These are phyloP conservation scores for Xestia ashworthii DNA, from an alignment of 2,888 invertebrate species.

Conservation along the genomic window DNA sequence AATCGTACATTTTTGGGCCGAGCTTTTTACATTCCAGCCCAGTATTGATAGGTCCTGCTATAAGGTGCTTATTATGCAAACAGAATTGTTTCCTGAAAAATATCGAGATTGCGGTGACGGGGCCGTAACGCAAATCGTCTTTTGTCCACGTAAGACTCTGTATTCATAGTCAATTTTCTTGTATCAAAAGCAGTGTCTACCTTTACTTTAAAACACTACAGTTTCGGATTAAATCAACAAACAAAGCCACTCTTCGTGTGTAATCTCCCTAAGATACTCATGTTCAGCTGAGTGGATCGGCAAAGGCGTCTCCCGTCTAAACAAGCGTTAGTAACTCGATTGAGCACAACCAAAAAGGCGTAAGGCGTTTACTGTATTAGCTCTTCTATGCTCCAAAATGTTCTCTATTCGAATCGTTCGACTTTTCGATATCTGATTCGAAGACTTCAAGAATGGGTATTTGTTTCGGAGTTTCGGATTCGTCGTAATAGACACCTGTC, in stretches of 20 bases:
- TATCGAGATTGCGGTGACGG: neutral
- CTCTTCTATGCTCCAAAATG: conserved; percentile 33
- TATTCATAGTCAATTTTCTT: too few species aligned
- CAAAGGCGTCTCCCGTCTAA: conserved; percentile 73
- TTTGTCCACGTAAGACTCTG: neutral
- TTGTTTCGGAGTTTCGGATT: conserved; percentile 15
- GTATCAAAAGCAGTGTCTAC: neutral
- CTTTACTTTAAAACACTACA: conserved; percentile 11
- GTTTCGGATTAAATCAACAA: conserved; percentile 30
- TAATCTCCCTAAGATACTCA: conserved; percentile 66
- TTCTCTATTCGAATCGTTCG: conserved; percentile 23
- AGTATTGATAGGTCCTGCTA: neutral
- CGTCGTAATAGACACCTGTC: conserved; percentile 29
- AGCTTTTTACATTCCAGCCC: neutral
- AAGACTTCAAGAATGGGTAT: conserved; percentile 13
- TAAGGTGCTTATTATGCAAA: too few species aligned
- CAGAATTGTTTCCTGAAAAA: neutral
- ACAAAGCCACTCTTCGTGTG: conserved; percentile 41
- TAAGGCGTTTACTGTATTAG: conserved; percentile 63
- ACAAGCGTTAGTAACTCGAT: conserved; percentile 79
- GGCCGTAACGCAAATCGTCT: too few species aligned
- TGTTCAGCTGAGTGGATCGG: conserved; percentile 69
- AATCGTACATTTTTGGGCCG: neutral
- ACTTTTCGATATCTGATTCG: conserved; percentile 23
- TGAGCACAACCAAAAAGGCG: conserved; percentile 73